Evolutionary conservation across 2,113 vertebrate species (phyloP).

Genomic region (Entelurus aequoreus): DNA sequence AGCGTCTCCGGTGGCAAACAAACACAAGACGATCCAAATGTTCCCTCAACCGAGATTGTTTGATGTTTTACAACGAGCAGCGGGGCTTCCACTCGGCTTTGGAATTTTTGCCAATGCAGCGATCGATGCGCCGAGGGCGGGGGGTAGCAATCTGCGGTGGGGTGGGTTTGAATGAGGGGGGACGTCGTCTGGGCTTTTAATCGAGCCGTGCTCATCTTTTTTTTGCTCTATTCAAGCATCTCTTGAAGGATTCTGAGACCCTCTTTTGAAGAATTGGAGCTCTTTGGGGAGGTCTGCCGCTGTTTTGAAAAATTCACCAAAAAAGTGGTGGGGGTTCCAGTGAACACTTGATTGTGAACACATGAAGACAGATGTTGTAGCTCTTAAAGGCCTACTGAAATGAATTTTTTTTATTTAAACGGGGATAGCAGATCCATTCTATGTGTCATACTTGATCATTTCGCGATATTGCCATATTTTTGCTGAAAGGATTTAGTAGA

Average conservation of each 20-base stretch:
- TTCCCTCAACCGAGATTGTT: conserved; percentile 13
- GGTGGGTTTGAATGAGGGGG: background rate
- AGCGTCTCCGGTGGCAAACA: background rate
- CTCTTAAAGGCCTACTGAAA: no score
- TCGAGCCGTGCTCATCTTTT: conserved; percentile 39
- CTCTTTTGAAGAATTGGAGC: background rate
- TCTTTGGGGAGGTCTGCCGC: background rate
- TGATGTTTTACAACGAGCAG: conserved; percentile 43
- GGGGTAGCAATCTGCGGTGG: background rate
- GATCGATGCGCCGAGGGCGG: conserved; percentile 32
- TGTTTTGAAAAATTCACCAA: background rate
- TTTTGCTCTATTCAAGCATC: conserved; percentile 20
- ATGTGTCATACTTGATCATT: no score
- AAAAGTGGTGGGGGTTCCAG: background rate
- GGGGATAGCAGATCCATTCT: no score
- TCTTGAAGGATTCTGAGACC: conserved; percentile 17
- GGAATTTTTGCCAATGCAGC: conserved; percentile 37
- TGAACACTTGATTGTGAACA: no score
- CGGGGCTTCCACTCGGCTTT: conserved; percentile 33
- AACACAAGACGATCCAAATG: conserved; percentile 1
- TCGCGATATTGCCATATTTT: no score
- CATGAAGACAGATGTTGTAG: no score
- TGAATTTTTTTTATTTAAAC: no score
- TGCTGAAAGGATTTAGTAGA: no score
- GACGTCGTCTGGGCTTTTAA: conserved; percentile 41